Conservation (phyloP, 2,888 invertebrate species). For the Pollenia labialis region DNA sequence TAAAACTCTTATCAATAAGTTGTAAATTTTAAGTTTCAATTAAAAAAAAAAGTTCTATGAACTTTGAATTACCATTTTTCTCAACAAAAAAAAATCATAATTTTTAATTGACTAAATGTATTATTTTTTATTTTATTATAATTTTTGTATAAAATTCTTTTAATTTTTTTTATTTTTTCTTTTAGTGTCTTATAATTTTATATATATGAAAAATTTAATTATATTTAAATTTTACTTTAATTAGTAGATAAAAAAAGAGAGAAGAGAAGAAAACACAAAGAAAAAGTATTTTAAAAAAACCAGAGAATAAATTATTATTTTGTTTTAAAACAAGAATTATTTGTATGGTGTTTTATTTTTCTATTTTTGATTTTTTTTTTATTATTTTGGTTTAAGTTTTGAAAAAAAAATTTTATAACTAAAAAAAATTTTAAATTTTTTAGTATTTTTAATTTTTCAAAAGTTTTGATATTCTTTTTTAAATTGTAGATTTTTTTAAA, state of each 20-base stretch:
- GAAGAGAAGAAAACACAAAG: neutral
- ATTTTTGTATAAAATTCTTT: slow-evolving; percentile 15
- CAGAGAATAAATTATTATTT: slow-evolving; percentile 64
- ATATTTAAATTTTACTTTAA: slow-evolving; percentile 5
- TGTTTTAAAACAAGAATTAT: slow-evolving; percentile 59
- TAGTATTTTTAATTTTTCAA: too few species aligned
- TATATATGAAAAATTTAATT: slow-evolving; percentile 23
- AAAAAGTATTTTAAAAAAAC: slow-evolving; percentile 9
- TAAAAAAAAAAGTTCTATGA: slow-evolving; percentile 53
- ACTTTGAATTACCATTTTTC: slow-evolving; percentile 46
- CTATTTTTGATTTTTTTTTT: slow-evolving; percentile 30
- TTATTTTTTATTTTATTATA: slow-evolving; percentile 21
- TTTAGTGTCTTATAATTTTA: slow-evolving; percentile 60
- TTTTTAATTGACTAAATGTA: neutral
- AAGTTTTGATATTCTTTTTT: too few species aligned
- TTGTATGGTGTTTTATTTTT: slow-evolving; percentile 58
- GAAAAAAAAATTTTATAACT: neutral
- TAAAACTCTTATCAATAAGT: slow-evolving; percentile 15
- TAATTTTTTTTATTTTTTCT: slow-evolving; percentile 36
- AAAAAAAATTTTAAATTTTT: neutral
- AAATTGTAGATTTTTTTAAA: too few species aligned
- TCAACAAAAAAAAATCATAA: neutral
- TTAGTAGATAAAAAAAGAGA: neutral
- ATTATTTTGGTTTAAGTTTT: neutral
- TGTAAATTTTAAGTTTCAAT: slow-evolving; percentile 31